phyloP scores from a whole-genome alignment of 37 sponge, comb jelly and placozoan genomes.

The Cliona cf. orientalis region DNA sequence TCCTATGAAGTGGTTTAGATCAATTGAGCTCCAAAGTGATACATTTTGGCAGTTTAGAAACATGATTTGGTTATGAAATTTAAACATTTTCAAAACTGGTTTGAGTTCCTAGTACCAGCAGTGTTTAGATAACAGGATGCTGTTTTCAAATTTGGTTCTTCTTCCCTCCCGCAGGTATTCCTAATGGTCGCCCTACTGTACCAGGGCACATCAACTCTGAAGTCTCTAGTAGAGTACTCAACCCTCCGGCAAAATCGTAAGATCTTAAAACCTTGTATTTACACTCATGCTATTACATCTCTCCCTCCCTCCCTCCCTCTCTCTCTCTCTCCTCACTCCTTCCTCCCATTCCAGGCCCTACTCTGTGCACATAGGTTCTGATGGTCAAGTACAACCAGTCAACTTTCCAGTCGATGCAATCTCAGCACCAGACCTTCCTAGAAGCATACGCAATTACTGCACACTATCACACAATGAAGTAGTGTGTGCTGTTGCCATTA shows the following conservation, averaged over 20 bases:
- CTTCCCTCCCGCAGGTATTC: constrained; percentile 17
- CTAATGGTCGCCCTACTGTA: constrained; percentile 55
- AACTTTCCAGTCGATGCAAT: constrained; percentile 61
- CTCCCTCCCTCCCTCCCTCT: background rate
- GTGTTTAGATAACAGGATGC: background rate
- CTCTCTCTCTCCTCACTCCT: constrained; percentile 11
- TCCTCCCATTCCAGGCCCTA: constrained; percentile 38
- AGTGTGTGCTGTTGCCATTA: constrained; percentile 96
- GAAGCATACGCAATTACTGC: constrained; percentile 44
- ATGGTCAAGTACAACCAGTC: constrained; percentile 71
- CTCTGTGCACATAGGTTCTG: constrained; percentile 50
- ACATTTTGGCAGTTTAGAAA: background rate
- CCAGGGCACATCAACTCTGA: background rate
- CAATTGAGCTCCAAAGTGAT: background rate
- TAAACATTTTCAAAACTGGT: background rate
- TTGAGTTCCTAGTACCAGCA: background rate
- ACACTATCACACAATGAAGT: constrained; percentile 90
- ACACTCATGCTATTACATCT: too few relatives aligned
- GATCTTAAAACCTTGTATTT: too few relatives aligned
- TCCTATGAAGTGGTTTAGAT: background rate
- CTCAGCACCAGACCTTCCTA: constrained; percentile 65
- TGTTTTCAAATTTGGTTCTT: background rate
- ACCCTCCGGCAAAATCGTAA: too few relatives aligned
- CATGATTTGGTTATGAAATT: background rate
- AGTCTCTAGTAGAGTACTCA: background rate